A percentile compares a stretch with the other conserved stretches of the same genome.
Evolutionary conservation across 2,888 invertebrate genomes (phyloP).

Genomic region (Linnaemya tessellans): DNA sequence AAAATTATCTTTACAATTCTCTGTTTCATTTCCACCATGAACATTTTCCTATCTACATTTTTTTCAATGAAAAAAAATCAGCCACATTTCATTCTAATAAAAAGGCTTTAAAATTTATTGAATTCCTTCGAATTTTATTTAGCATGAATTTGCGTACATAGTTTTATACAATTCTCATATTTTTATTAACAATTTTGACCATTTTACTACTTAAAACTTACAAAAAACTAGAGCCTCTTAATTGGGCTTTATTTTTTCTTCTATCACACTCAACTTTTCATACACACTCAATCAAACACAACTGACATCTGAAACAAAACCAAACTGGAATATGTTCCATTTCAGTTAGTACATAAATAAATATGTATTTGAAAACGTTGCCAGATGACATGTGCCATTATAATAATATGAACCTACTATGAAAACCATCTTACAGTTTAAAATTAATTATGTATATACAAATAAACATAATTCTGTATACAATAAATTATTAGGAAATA

Average conservation of each 20-base stretch:
- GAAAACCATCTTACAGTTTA: background rate
- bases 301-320: slow-evolving; percentile 55
- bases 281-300: slow-evolving; percentile 54
- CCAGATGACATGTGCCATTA: slow-evolving; percentile 16
- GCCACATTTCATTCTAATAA: slow-evolving; percentile 59
- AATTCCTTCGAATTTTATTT: slow-evolving; percentile 46
- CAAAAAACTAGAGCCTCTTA: slow-evolving; percentile 70
- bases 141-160: background rate
- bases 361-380: slow-evolving; percentile 25
- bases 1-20: slow-evolving; percentile 61
- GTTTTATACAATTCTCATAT: slow-evolving; percentile 44
- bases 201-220: slow-evolving; percentile 72
- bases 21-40: slow-evolving; percentile 62
- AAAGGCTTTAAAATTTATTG: slow-evolving; percentile 9
- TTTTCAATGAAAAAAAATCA: slow-evolving; percentile 59
- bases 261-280: slow-evolving; percentile 67
- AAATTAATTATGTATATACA: background rate
- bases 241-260: slow-evolving; percentile 66
- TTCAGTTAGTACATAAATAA: slow-evolving; percentile 4
- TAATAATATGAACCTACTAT: background rate
- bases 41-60: slow-evolving; percentile 64
- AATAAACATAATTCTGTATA: background rate
- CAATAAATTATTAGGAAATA: background rate
- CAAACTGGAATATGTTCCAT: slow-evolving; percentile 42
- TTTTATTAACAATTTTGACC: slow-evolving; percentile 51